Evolutionary conservation across 1,140 invertebrate genomes (phyloP).

Genomic region (Fopius arisanus): DNA sequence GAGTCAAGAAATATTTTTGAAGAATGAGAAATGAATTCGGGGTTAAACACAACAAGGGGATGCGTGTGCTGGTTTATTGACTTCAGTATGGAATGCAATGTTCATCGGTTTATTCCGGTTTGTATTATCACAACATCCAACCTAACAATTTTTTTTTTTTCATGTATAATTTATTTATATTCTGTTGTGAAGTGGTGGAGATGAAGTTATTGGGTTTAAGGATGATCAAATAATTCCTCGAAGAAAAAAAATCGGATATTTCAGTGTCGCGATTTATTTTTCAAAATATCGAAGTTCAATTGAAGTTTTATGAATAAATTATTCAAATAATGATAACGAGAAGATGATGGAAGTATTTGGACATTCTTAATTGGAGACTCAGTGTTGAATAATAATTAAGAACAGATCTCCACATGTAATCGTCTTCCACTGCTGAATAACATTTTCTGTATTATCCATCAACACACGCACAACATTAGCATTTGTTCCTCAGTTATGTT

Average conservation of each 20-base stretch:
- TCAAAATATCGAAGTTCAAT: too few relatives aligned
- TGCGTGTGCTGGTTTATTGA: conserved; percentile 35
- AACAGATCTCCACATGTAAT: background rate
- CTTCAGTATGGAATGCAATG: conserved; percentile 56
- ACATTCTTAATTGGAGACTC: too few relatives aligned
- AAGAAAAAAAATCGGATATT: too few relatives aligned
- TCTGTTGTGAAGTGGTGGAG: background rate
- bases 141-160: conserved; percentile 29
- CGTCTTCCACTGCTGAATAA: background rate
- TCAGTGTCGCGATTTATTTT: too few relatives aligned
- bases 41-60: conserved; percentile 38
- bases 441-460: conserved; percentile 19
- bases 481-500: conserved; percentile 13
- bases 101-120: conserved; percentile 60
- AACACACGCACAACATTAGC: background rate
- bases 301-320: too few relatives aligned
- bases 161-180: background rate
- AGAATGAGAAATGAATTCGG: conserved; percentile 50
- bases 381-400: too few relatives aligned
- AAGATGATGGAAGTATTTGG: too few relatives aligned
- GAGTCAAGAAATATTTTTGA: background rate
- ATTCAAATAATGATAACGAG: too few relatives aligned
- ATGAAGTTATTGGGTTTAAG: background rate
- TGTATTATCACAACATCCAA: conserved; percentile 62
- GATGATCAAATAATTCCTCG: too few relatives aligned